Conservation (phyloP, 2,113 vertebrate species). For the Verasper variegatus region DNA sequence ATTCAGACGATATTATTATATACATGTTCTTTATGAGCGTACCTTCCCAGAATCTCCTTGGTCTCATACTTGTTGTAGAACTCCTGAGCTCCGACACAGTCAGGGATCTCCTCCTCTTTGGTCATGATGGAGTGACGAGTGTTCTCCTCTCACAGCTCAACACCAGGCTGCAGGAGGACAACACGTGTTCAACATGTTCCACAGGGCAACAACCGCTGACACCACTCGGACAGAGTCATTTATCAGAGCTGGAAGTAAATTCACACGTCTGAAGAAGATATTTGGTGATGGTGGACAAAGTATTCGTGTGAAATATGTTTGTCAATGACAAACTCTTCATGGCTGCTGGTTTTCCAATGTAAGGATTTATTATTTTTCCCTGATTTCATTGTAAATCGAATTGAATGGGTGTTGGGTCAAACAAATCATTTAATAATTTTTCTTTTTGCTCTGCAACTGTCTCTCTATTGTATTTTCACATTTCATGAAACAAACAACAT, state of each 20-base stretch:
- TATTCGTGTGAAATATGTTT: too few relatives aligned
- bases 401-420: too few relatives aligned
- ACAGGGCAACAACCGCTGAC: background rate
- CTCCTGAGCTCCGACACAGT: conserved; percentile 88
- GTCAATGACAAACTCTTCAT: too few relatives aligned
- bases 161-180: conserved; percentile 25
- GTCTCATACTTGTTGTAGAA: conserved; percentile 97
- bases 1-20: background rate
- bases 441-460: background rate
- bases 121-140: conserved; percentile 71
- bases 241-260: background rate
- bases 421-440: too few relatives aligned
- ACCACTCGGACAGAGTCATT: background rate
- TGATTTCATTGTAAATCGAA: too few relatives aligned
- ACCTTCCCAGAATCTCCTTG: conserved; percentile 90
- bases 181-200: background rate
- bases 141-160: conserved; percentile 28
- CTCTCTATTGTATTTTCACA: background rate
- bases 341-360: too few relatives aligned
- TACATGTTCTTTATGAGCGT: conserved; percentile 10
- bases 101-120: conserved; percentile 87
- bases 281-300: too few relatives aligned
- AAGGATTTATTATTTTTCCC: too few relatives aligned
- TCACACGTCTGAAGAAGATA: background rate
- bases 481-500: background rate